Evolutionary conservation across 2,113 vertebrate species (phyloP).

Genomic region (Madoqua kirkii): DNA sequence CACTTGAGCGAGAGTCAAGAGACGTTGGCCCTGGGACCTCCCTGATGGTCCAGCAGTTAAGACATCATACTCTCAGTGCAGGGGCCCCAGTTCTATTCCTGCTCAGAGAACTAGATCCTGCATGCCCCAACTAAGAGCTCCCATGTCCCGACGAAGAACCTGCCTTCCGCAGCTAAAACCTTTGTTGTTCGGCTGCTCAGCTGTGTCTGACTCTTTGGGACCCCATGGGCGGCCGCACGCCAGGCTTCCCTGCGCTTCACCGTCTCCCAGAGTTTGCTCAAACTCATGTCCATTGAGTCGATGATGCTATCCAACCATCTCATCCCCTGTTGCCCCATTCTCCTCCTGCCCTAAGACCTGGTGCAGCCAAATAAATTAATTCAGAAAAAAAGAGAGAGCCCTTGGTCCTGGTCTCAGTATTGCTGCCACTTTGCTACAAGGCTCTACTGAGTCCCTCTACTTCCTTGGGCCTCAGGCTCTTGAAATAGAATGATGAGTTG

Average conservation of each 20-base stretch:
- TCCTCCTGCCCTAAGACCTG: neutral
- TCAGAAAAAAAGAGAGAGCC: neutral
- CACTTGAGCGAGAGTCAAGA: neutral
- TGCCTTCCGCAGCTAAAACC: neutral
- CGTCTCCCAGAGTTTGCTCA: neutral
- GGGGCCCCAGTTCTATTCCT: neutral
- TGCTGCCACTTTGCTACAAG: neutral
- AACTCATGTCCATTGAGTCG: neutral
- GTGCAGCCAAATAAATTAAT: neutral
- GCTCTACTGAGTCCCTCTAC: neutral
- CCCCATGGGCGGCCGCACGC: neutral
- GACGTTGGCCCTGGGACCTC: neutral
- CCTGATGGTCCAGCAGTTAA: neutral
- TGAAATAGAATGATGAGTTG: neutral
- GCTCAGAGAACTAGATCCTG: neutral
- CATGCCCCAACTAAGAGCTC: neutral
- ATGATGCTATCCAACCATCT: neutral
- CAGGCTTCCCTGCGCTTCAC: neutral
- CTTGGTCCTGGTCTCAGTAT: neutral
- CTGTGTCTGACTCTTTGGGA: neutral
- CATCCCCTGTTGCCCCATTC: neutral
- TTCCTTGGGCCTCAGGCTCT: neutral
- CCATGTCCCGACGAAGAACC: neutral
- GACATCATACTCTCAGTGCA: neutral
- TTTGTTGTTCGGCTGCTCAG: neutral